phyloP scores from a whole-genome alignment of 2,797 vertebrate species.

The Okamejei kenojei region DNA sequence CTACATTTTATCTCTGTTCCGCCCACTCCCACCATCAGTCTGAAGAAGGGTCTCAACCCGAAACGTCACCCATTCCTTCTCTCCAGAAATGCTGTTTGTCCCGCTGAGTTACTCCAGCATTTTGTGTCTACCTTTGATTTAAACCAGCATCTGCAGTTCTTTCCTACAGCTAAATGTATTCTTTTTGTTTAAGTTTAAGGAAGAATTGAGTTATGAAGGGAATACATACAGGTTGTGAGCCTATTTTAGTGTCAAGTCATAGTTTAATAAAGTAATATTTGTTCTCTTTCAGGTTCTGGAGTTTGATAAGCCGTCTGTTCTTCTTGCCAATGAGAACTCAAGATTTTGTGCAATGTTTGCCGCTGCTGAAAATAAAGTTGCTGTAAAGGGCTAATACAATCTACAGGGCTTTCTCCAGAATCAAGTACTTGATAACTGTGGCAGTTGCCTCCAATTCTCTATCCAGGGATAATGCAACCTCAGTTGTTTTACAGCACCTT shows the following conservation, averaged over 20 bases:
- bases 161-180: not conserved
- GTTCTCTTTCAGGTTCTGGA: constrained; percentile 71
- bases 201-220: not conserved
- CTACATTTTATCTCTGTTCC: too few species aligned
- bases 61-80: too few species aligned
- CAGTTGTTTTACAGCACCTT: constrained; percentile 23
- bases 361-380: constrained; percentile 80
- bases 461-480: not conserved
- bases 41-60: too few species aligned
- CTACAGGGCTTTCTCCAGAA: constrained; percentile 3
- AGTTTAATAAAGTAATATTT: not conserved
- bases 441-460: not conserved
- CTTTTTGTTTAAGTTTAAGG: not conserved
- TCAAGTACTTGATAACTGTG: not conserved
- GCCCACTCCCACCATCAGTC: too few species aligned
- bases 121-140: too few species aligned
- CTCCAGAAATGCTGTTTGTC: too few species aligned
- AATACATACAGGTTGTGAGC: not conserved
- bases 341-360: constrained; percentile 84
- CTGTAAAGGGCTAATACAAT: constrained; percentile 73
- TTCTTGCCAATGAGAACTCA: constrained; percentile 86
- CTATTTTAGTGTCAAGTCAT: not conserved
- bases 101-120: too few species aligned
- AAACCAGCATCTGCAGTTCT: too few species aligned
- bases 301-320: constrained; percentile 77